phyloP scores from a whole-genome alignment of 2,113 vertebrate species.

The Aegotheles bennettii region DNA sequence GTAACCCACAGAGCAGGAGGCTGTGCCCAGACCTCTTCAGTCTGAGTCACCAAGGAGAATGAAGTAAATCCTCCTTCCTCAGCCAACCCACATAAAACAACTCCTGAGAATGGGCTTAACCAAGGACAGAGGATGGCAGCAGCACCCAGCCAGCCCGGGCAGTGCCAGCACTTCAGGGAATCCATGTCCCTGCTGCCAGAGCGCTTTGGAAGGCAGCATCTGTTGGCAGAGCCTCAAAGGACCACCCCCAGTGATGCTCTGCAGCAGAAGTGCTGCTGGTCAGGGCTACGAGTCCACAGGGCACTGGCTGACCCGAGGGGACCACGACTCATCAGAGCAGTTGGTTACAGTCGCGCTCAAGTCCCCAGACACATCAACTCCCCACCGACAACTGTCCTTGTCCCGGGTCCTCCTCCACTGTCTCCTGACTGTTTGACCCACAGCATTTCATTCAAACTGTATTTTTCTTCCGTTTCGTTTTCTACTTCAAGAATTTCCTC shows the following conservation, averaged over 20 bases:
- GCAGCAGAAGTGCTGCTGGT: neutral
- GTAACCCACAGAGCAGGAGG: neutral
- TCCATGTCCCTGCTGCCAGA: neutral
- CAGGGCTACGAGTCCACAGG: neutral
- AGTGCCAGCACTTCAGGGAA: neutral
- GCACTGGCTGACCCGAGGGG: neutral
- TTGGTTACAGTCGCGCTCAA: fast-evolving
- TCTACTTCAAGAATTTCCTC: neutral
- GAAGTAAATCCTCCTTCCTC: neutral
- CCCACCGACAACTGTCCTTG: neutral
- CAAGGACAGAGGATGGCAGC: neutral
- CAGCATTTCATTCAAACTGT: neutral
- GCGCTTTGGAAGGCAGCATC: neutral
- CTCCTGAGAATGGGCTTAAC: neutral
- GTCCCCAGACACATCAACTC: neutral
- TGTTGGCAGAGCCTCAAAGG: neutral
- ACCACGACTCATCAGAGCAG: neutral
- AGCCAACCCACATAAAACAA: neutral
- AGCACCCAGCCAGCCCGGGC: neutral
- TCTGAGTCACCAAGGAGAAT: neutral
- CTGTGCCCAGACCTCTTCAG: neutral
- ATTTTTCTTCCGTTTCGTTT: neutral
- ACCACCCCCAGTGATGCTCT: neutral
- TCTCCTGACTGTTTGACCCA: neutral
- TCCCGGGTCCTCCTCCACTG: neutral